A percentile compares a stretch with the other conserved stretches of the same genome.
phyloP scores from a whole-genome alignment of 2,888 invertebrate species.

The Teleiodes luculella region DNA sequence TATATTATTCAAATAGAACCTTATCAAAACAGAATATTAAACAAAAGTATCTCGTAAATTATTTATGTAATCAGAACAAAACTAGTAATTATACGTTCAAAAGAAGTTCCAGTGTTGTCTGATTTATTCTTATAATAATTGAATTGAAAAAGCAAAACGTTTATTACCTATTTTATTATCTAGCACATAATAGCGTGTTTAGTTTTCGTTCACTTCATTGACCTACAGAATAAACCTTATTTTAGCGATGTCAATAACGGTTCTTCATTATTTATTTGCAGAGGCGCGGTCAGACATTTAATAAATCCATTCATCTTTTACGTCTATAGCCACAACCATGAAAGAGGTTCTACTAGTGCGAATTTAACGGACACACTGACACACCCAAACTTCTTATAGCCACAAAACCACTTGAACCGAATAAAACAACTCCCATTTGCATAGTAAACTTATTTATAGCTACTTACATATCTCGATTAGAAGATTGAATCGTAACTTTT shows the following conservation, averaged over 20 bases:
- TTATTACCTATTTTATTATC: not conserved
- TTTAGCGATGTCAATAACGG: slow-evolving; percentile 5
- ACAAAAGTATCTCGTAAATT: no score
- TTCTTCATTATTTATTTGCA: not conserved
- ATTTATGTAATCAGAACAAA: no score
- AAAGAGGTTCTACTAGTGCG: slow-evolving; percentile 31
- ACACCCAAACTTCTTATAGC: not conserved
- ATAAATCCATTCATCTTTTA: slow-evolving; percentile 30
- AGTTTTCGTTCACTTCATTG: not conserved
- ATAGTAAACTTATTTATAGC: slow-evolving; percentile 13
- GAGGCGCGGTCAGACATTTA: slow-evolving; percentile 14
- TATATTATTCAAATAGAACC: no score
- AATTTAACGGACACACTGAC: slow-evolving; percentile 34
- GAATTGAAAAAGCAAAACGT: no score
- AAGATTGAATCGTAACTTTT: slow-evolving; percentile 6
- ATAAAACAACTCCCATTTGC: slow-evolving; percentile 1
- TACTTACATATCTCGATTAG: slow-evolving; percentile 16
- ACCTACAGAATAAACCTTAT: slow-evolving; percentile 2
- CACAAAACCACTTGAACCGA: not conserved
- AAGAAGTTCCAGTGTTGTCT: no score
- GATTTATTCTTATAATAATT: no score
- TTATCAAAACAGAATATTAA: no score
- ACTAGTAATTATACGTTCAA: no score
- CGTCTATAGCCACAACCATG: slow-evolving; percentile 25
- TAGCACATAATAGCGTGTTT: not conserved